Percentiles rank a stretch among this genome's conserved stretches.
phyloP scores from a whole-genome alignment of 2,113 vertebrate genomes.

The Pitta sordida region DNA sequence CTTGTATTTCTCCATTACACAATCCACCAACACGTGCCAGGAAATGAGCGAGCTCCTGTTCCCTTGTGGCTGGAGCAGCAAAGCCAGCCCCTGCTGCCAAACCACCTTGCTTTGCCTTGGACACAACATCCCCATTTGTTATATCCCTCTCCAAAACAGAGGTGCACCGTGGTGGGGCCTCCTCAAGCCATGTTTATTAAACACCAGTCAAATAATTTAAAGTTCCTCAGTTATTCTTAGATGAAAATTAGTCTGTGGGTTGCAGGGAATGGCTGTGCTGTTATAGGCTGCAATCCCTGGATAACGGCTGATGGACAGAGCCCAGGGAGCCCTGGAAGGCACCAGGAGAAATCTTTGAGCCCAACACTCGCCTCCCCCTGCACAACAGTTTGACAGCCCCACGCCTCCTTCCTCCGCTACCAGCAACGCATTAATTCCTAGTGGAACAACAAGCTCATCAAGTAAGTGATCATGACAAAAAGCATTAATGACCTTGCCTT shows the following conservation, averaged over 20 bases:
- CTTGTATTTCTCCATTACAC: background rate
- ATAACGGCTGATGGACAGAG: background rate
- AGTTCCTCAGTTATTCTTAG: background rate
- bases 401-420: background rate
- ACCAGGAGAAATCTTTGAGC: background rate
- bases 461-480: constrained; percentile 7
- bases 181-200: background rate
- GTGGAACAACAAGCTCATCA: background rate
- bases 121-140: background rate
- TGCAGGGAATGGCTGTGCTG: background rate
- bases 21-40: background rate
- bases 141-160: background rate
- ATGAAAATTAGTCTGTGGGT: background rate
- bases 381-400: background rate
- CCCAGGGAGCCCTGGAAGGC: background rate
- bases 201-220: background rate
- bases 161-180: fast-evolving
- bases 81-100: background rate
- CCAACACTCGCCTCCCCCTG: fast-evolving
- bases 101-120: background rate
- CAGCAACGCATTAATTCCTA: background rate
- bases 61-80: background rate
- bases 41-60: background rate
- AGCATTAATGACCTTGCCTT: constrained; percentile 14
- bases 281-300: background rate